Evolutionary conservation across 1,140 invertebrate genomes (phyloP).

Genomic region (Contarinia nasturtii): DNA sequence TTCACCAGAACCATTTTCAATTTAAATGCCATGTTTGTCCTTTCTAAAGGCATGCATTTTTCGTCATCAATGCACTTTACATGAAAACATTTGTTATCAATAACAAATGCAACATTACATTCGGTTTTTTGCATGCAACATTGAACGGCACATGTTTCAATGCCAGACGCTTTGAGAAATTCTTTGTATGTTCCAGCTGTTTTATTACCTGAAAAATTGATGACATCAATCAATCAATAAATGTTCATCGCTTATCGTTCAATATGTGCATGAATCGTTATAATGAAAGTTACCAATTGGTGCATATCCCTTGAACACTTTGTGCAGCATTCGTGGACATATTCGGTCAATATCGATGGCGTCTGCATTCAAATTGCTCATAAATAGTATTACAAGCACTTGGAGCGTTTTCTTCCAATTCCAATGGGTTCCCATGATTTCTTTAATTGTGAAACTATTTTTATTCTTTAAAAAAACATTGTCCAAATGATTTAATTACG

Average conservation of each 20-base stretch:
- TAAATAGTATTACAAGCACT: background rate
- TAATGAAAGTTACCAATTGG: background rate
- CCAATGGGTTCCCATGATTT: too few relatives aligned
- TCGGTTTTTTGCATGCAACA: conserved; percentile 20
- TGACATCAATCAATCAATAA: background rate
- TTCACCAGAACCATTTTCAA: conserved; percentile 58
- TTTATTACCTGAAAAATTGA: background rate
- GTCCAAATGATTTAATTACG: background rate
- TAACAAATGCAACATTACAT: conserved; percentile 65
- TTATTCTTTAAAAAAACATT: background rate
- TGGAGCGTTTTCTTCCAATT: background rate
- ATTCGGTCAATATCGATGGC: background rate
- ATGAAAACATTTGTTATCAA: conserved; percentile 54
- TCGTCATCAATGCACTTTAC: conserved; percentile 48
- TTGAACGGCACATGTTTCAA: background rate
- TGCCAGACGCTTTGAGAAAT: background rate
- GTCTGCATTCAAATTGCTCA: background rate
- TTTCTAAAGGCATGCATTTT: conserved; percentile 42
- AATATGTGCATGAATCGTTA: too few relatives aligned
- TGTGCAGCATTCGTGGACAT: background rate
- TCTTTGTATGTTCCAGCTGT: background rate
- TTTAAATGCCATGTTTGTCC: conserved; percentile 30
- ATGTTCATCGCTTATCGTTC: too few relatives aligned
- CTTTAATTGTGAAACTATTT: too few relatives aligned
- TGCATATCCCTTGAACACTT: background rate